Evolutionary conservation across 2,888 invertebrate genomes (phyloP).

Genomic region (Unio pictorum): DNA sequence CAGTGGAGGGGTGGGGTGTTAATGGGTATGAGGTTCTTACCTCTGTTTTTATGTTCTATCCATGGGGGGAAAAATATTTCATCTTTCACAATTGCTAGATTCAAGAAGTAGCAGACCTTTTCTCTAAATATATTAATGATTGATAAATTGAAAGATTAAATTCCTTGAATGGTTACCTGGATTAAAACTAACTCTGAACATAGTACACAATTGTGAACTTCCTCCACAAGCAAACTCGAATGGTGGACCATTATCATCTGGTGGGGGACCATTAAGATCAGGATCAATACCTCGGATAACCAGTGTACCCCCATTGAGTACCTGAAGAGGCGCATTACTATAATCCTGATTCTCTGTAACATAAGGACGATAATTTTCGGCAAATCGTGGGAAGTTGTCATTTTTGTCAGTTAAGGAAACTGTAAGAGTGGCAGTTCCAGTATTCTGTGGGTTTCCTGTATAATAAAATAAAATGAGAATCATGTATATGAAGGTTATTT

Average conservation of each 20-base stretch:
- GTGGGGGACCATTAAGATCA: slow-evolving; percentile 37
- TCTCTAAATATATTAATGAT: no score
- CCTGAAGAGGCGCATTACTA: not conserved
- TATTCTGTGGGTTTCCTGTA: slow-evolving; percentile 58
- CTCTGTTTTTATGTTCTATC: no score
- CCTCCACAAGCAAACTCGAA: slow-evolving; percentile 77
- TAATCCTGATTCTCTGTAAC: slow-evolving; percentile 23
- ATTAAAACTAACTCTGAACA: slow-evolving; percentile 5
- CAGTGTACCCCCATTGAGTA: not conserved
- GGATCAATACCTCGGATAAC: slow-evolving; percentile 52
- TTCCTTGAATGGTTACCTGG: slow-evolving; percentile 1
- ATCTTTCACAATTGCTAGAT: not conserved
- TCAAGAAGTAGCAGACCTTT: not conserved
- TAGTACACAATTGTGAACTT: slow-evolving; percentile 14
- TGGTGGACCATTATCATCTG: slow-evolving; percentile 75
- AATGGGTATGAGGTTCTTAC: no score
- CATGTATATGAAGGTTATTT: no score
- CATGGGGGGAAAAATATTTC: not conserved
- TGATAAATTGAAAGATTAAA: no score
- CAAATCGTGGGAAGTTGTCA: slow-evolving; percentile 97
- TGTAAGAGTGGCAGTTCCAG: slow-evolving; percentile 92
- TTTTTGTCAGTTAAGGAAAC: slow-evolving; percentile 95
- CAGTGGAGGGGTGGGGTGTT: no score
- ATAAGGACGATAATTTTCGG: slow-evolving; percentile 68
- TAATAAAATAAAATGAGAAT: slow-evolving; percentile 4